Conservation (phyloP, 1,140 invertebrate genomes). For the Orius laevigatus region DNA sequence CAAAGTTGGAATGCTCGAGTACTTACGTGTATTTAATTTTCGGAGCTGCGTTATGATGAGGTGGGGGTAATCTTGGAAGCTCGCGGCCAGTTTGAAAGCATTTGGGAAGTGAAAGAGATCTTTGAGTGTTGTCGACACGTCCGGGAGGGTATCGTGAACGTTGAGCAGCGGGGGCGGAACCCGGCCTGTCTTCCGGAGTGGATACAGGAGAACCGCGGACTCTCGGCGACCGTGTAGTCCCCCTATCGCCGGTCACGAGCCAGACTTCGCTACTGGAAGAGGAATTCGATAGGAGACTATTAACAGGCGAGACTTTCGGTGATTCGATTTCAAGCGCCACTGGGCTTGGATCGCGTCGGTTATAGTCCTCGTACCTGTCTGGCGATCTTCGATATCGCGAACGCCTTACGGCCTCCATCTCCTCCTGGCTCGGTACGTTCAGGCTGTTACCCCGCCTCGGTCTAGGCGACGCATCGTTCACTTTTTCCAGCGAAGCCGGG, state of each 20-base stretch:
- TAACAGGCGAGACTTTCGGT: conserved; percentile 28
- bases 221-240: conserved; percentile 30
- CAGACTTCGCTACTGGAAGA: conserved; percentile 38
- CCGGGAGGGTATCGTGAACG: conserved; percentile 18
- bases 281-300: conserved; percentile 28
- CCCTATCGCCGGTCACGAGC: conserved; percentile 34
- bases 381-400: conserved; percentile 12
- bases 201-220: conserved; percentile 30
- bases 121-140: conserved; percentile 25
- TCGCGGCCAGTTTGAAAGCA: conserved; percentile 29
- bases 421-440: conserved; percentile 13
- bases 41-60: conserved; percentile 1
- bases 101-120: conserved; percentile 43
- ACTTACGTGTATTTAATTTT: conserved; percentile 7
- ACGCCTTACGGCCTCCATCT: conserved; percentile 6
- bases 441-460: conserved; percentile 15
- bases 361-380: conserved; percentile 11
- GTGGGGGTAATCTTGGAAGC: conserved; percentile 19
- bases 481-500: conserved; percentile 24
- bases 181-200: conserved; percentile 33
- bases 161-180: conserved; percentile 33
- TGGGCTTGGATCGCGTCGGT: conserved; percentile 5
- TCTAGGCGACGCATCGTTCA: conserved; percentile 17
- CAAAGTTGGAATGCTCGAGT: too few relatives aligned
- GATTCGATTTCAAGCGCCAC: conserved; percentile 17